Percentiles rank a stretch among this genome's conserved stretches.
Conservation (phyloP, 92 coral and sea anemone species). For the Parazoanthus atlanticus region DNA sequence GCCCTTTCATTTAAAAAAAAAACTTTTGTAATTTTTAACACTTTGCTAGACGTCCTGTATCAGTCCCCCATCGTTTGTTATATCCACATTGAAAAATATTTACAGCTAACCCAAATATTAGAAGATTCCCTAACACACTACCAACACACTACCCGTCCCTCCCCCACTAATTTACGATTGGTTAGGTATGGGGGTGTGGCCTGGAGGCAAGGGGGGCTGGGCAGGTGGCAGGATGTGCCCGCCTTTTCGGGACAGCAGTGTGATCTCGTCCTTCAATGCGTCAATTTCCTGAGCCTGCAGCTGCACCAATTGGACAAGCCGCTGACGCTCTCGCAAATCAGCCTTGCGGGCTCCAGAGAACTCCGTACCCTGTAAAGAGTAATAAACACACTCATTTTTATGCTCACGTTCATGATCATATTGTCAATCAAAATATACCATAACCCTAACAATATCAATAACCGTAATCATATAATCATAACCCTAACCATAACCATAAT, state of each 20-base stretch:
- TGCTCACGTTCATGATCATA: background rate
- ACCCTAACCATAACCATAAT: no score
- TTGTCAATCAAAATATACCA: no score
- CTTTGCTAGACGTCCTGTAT: background rate
- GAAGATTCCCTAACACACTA: background rate
- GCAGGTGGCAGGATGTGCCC: slow-evolving; percentile 99
- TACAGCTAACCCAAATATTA: background rate
- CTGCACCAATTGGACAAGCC: slow-evolving; percentile 94
- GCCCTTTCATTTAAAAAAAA: background rate
- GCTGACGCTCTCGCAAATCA: slow-evolving; percentile 93
- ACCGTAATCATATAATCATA: background rate
- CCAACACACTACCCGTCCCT: background rate
- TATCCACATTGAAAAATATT: background rate
- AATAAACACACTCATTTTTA: background rate
- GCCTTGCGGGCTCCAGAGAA: slow-evolving; percentile 97
- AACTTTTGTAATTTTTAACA: background rate
- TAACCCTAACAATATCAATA: no score
- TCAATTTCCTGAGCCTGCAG: slow-evolving; percentile 99
- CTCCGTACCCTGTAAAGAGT: slow-evolving; percentile 85
- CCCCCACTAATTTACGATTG: slow-evolving; percentile 47
- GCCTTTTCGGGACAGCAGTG: slow-evolving; percentile 94
- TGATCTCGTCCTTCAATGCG: slow-evolving; percentile 98
- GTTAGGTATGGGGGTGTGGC: slow-evolving; percentile 98
- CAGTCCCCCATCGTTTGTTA: background rate
- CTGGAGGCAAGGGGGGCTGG: slow-evolving; percentile 98